A percentile compares a stretch with the other conserved stretches of the same genome.
Evolutionary conservation across 2,888 invertebrate species (phyloP).

Genomic region (Amaurobius ferox): DNA sequence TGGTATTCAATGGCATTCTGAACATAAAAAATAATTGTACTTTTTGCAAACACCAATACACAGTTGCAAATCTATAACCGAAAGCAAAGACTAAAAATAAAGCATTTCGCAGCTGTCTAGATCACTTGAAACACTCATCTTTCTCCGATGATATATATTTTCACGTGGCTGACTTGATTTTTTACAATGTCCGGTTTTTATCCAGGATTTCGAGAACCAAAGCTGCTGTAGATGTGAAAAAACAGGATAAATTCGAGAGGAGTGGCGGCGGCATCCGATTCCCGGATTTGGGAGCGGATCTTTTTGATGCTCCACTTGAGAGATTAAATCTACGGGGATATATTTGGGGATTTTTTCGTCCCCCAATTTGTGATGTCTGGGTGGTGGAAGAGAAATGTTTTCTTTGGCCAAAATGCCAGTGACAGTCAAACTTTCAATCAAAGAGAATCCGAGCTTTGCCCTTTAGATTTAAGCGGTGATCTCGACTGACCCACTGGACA

Average conservation of each 20-base stretch:
- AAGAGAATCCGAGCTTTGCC: slow-evolving; percentile 30
- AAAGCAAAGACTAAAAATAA: no score
- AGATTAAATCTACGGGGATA: slow-evolving; percentile 50
- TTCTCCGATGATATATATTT: slow-evolving; percentile 22
- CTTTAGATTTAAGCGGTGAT: not conserved
- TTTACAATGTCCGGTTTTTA: not conserved
- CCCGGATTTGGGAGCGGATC: slow-evolving; percentile 39
- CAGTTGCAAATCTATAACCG: no score
- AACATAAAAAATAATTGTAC: no score
- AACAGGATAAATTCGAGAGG: not conserved
- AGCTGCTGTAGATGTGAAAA: not conserved
- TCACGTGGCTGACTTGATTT: not conserved
- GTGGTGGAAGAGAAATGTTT: not conserved
- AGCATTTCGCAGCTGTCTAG: slow-evolving; percentile 40
- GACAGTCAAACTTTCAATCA: slow-evolving; percentile 46
- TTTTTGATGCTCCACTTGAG: slow-evolving; percentile 59
- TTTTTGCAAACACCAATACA: no score
- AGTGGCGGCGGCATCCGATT: not conserved
- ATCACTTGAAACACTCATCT: slow-evolving; percentile 58
- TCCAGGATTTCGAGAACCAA: not conserved
- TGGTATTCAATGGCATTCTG: no score
- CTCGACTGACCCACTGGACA: not conserved
- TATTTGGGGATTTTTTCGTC: slow-evolving; percentile 25
- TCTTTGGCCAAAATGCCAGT: not conserved
- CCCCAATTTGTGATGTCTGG: not conserved